Base-by-base conservation (phyloP, 2,888 invertebrate species). In the Patella depressa region DNA sequence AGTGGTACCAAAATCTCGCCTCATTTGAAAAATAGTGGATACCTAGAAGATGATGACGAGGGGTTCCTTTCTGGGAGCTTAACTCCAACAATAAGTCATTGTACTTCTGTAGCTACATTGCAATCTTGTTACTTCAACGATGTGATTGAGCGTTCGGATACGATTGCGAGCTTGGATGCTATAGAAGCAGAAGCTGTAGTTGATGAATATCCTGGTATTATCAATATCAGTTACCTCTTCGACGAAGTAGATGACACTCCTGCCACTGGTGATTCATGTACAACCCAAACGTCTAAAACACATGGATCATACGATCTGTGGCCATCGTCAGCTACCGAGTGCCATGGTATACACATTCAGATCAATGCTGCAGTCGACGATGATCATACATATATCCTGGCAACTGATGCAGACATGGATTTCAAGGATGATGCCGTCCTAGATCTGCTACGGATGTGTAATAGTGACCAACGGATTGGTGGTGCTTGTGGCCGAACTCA, bases 321-420 rank as follows among this genome's bases (percentile, higher is more conserved):
- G 34, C 34, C 34, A 45, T 45, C 7, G 0, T 7, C 34, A 45
- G 0, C 45, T 7, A 7, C 45, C 45, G 9, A 1, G 45, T 45
- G 45, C 45, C 0, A 45, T 45, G 9, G 7, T 34, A 65, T 65
- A 15, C n/a, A 19, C 53, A 5, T 65, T 24, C n/a, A 45, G 15
- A 65, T 72, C 9, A 76, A 75, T 4, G 72, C 72, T 9, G 71
- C 57, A 15, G 80, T 79, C 4, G 78, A 81, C 75, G 86, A 86
- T 65, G 85, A 86, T 57, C 82, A 85, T 72, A 85, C 86, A 7
- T 87, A 86, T 78, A 86, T 87, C 71, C 75, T 87, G 69, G 87
- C 87, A 11, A 87, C 87, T 2, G 87, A 87, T 59, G 87, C 87
- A 1, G 87, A 87, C 77, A 87, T 87, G 86, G 84, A 86, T 78